Evolutionary conservation across 2,113 vertebrate genomes (phyloP), one percentile per base, ranked within the genome.

Genomic region (Phodopus roborovskii): DNA sequence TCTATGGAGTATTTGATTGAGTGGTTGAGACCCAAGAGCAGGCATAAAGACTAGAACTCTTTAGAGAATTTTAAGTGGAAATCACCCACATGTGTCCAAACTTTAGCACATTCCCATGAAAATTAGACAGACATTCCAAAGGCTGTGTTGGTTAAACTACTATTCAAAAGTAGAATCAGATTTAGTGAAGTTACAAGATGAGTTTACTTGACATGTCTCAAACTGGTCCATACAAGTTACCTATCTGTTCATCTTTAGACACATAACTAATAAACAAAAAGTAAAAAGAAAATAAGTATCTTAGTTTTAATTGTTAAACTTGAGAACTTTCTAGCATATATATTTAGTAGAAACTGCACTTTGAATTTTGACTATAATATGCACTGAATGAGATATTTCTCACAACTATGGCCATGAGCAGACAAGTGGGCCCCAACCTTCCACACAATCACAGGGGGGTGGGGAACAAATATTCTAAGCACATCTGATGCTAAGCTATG

Each of bases 61-160:
- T 5, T 50, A 66, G 19, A 45, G 75, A 58, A 8, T 70, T 71
- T 16, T 82, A 64, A 93, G 60, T 64, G 26, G 26, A 71, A 33
- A 24, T 24, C 16, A n/a, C n/a, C 68, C 62, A 91, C 33, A 71
- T 5, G 70, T 22, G 24, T 48, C 50, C 48, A 85, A 93, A 9
- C 42, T 39, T 53, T 70, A 53, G 66, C 84, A 79, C n/a, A 50
- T 20, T 48, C 66, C 71, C 42, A 45, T 7, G 26, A 45, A 78
- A 90, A 71, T 66, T 75, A 87, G 66, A 9, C 45, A 78, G 60
- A 75, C 87, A 96, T 66, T 28, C 68, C 79, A 92, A 28, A 39
- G 16, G 68, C 33, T 45, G 0, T 50, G 58, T 75, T 10, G 8
- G 1, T 53, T 90, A 56, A 92, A 50, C n/a, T 48, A 83, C 42